Evolutionary conservation across 2,113 vertebrate genomes (phyloP).

Genomic region (Sarotherodon lohbergeri): DNA sequence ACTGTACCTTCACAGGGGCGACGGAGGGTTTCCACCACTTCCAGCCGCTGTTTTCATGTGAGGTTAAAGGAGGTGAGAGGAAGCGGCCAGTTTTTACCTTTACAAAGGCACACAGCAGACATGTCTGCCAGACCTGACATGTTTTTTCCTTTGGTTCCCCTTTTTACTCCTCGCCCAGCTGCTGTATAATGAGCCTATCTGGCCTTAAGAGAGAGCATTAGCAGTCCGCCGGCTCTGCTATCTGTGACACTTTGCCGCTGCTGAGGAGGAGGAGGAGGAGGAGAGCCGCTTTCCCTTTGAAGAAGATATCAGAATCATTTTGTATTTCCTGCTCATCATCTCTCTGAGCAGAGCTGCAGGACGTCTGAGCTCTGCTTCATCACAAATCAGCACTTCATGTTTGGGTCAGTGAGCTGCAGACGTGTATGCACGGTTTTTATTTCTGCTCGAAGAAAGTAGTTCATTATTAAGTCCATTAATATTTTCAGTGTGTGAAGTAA

Average conservation of each 20-base stretch:
- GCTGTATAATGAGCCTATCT: conserved; percentile 40
- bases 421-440: not conserved
- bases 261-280: conserved; percentile 26
- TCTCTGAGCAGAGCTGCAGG: not conserved
- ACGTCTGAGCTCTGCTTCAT: not conserved
- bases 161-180: not conserved
- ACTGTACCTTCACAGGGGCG: conserved; percentile 12
- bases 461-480: not conserved
- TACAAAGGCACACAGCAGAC: conserved; percentile 35
- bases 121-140: conserved; percentile 29
- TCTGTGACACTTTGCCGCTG: conserved; percentile 27
- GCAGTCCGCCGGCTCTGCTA: conserved; percentile 10
- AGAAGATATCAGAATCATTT: conserved; percentile 43
- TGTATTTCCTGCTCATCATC: conserved; percentile 36
- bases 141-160: not conserved
- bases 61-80: conserved; percentile 33
- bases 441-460: not conserved
- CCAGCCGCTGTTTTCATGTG: conserved; percentile 6
- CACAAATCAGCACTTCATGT: not conserved
- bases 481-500: not conserved
- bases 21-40: conserved; percentile 1
- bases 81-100: conserved; percentile 18
- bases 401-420: not conserved
- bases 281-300: conserved; percentile 41
- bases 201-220: conserved; percentile 25